phyloP scores from a whole-genome alignment of 2,797 vertebrate genomes.

The Ambastaia sidthimunki region DNA sequence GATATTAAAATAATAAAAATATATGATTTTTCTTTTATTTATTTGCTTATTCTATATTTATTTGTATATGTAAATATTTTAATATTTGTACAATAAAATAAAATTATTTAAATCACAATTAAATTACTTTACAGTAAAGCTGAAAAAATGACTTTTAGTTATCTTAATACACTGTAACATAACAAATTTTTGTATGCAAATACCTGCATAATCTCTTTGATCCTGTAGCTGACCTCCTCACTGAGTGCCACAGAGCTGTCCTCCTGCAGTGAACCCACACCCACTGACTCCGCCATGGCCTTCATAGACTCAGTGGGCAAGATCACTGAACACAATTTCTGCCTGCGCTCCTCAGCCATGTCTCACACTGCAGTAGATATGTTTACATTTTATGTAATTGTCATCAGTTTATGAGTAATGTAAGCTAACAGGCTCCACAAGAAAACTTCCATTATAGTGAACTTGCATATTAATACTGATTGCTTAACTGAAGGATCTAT shows the following conservation, averaged over 20 bases:
- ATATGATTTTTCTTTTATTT: too few relatives aligned
- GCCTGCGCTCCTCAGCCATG: constrained; percentile 90
- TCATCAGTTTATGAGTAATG: too few relatives aligned
- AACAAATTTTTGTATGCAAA: neutral
- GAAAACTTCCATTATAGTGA: too few relatives aligned
- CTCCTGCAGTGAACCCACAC: constrained; percentile 88
- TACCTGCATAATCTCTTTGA: constrained; percentile 93
- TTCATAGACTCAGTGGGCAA: constrained; percentile 93
- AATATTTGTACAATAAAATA: too few relatives aligned
- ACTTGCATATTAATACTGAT: too few relatives aligned
- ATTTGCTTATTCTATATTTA: too few relatives aligned
- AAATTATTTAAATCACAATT: too few relatives aligned
- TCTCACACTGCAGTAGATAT: constrained; percentile 53
- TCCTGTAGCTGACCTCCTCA: constrained; percentile 92
- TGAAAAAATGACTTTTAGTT: neutral
- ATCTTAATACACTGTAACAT: neutral
- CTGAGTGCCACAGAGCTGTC: constrained; percentile 88
- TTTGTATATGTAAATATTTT: too few relatives aligned
- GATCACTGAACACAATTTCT: constrained; percentile 83
- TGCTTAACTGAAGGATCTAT: too few relatives aligned
- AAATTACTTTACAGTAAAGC: too few relatives aligned
- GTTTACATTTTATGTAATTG: neutral
- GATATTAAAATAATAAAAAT: neutral
- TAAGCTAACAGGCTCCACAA: too few relatives aligned
- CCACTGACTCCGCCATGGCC: constrained; percentile 88